These are phyloP conservation scores for Cerceris ruficornis DNA, from an alignment of 2,888 invertebrate genomes.

Conservation along the genomic window DNA sequence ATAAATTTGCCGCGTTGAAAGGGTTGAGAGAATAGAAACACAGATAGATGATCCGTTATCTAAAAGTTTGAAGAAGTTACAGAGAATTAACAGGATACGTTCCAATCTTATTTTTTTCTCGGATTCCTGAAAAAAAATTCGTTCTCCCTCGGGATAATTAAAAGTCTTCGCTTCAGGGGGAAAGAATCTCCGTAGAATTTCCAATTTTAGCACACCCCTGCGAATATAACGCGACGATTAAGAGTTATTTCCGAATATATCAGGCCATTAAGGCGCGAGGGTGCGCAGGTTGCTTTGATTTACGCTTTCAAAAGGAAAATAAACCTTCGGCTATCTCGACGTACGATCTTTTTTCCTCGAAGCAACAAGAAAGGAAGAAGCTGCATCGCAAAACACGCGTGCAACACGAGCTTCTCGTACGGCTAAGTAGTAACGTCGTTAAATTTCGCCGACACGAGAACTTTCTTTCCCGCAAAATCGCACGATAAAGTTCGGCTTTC, in stretches of 20 bases:
- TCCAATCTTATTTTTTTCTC: too few species aligned
- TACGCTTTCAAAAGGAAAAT: background rate
- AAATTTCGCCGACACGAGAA: conserved; percentile 6
- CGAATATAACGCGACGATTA: background rate
- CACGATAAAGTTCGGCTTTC: background rate
- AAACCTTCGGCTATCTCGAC: background rate
- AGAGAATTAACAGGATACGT: too few species aligned
- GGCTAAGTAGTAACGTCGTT: conserved; percentile 24
- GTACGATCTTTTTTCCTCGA: background rate
- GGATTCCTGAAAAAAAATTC: too few species aligned
- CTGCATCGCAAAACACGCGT: conserved; percentile 1
- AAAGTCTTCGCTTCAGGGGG: too few species aligned
- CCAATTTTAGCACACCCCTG: too few species aligned
- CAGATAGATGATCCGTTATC: too few species aligned
- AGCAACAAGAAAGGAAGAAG: background rate
- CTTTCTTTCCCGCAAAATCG: conserved; percentile 5
- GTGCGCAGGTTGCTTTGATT: background rate
- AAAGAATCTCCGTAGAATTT: too few species aligned
- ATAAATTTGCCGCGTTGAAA: too few species aligned
- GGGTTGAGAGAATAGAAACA: too few species aligned
- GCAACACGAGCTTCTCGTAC: background rate
- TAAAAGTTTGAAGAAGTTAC: too few species aligned
- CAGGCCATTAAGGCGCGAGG: background rate
- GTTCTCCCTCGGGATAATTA: too few species aligned
- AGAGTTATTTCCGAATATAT: background rate